A percentile compares a stretch with the other conserved stretches of the same genome.
These are phyloP conservation scores for Neoitamus cyanurus DNA, from an alignment of 2,888 invertebrate genomes.

Conservation along the genomic window DNA sequence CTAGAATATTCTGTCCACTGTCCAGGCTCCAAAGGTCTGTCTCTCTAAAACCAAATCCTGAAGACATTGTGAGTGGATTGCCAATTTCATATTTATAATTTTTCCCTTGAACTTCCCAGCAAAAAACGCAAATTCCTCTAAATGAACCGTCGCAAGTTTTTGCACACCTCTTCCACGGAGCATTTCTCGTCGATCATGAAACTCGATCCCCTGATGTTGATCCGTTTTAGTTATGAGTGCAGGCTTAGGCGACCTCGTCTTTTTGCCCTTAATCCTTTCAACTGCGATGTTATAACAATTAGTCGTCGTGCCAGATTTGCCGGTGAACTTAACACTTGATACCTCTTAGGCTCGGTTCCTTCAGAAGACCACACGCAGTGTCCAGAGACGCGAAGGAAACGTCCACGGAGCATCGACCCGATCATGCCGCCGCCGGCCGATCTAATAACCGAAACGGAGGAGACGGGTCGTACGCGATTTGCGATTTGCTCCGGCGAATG, in stretches of 20 bases:
- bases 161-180: neutral
- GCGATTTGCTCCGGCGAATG: neutral
- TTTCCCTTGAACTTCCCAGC: neutral
- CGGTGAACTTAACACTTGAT: slow-evolving; percentile 27
- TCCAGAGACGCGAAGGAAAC: neutral
- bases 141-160: neutral
- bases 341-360: neutral
- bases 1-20: too few relatives aligned
- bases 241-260: slow-evolving; percentile 11
- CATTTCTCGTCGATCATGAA: slow-evolving; percentile 6
- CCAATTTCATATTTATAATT: neutral
- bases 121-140: neutral
- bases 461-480: neutral
- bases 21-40: too few relatives aligned
- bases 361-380: slow-evolving; percentile 25
- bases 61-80: too few relatives aligned
- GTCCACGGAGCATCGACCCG: slow-evolving; percentile 3
- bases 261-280: slow-evolving; percentile 28
- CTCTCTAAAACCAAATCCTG: too few relatives aligned
- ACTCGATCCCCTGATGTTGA: slow-evolving; percentile 15
- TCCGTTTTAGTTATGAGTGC: slow-evolving; percentile 36
- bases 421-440: neutral
- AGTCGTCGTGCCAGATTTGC: slow-evolving; percentile 41
- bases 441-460: neutral
- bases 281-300: slow-evolving; percentile 43